These are phyloP conservation scores for Parasteatoda tepidariorum DNA, from an alignment of 1,140 invertebrate species.

Conservation along the genomic window DNA sequence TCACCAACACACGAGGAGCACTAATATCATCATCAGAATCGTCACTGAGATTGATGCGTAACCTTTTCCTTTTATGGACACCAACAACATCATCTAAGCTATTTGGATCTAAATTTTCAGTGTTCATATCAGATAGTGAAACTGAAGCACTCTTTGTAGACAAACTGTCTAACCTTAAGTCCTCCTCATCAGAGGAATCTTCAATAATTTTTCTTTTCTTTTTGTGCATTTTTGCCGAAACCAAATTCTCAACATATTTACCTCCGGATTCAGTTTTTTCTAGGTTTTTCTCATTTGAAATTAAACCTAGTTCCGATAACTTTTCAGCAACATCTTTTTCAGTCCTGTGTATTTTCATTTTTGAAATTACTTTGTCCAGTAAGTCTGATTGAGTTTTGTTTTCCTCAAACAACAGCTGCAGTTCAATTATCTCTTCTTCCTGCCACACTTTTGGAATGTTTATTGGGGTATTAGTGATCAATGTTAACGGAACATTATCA, in stretches of 20 bases:
- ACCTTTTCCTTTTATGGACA: neutral
- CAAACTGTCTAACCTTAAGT: too few relatives aligned
- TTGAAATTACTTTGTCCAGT: neutral
- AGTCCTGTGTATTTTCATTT: neutral
- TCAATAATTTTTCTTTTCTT: neutral
- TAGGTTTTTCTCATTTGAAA: neutral
- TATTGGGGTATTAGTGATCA: neutral
- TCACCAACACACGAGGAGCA: too few relatives aligned
- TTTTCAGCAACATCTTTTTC: neutral
- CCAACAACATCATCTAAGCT: neutral
- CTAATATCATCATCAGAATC: slow-evolving; percentile 16
- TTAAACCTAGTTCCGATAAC: neutral
- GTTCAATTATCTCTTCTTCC: too few relatives aligned
- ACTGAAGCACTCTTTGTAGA: too few relatives aligned
- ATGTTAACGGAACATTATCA: slow-evolving; percentile 21
- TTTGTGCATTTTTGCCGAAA: neutral
- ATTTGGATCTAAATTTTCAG: too few relatives aligned
- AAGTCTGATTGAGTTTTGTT: neutral
- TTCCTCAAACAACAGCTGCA: too few relatives aligned
- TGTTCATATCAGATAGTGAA: too few relatives aligned
- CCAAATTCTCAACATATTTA: neutral
- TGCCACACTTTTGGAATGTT: neutral
- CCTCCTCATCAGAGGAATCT: neutral
- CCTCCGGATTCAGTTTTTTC: neutral
- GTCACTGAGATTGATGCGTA: neutral